Conservation (phyloP, 2,113 vertebrate species). For the Microcebus griseorufus region DNA sequence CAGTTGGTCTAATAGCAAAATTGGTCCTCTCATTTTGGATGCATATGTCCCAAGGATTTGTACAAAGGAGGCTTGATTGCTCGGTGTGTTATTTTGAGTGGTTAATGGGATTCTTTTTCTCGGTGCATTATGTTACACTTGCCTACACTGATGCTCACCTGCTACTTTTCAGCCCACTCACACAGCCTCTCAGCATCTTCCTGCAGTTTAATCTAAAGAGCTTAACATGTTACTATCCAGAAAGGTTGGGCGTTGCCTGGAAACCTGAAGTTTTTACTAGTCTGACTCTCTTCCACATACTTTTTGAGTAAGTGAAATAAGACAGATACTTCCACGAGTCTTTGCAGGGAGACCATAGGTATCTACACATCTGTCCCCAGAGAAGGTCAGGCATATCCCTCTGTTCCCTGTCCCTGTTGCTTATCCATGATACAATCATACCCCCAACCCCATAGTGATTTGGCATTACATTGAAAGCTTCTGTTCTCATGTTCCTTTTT, state of each 20-base stretch:
- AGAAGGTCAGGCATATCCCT: slow-evolving; percentile 7
- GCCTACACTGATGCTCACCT: slow-evolving; percentile 71
- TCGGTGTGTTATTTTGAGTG: slow-evolving; percentile 65
- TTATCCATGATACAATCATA: background rate
- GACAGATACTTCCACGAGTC: background rate
- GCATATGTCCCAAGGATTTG: slow-evolving; percentile 53
- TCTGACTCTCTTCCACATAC: slow-evolving; percentile 42
- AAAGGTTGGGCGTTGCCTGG: slow-evolving; percentile 63
- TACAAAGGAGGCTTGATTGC: slow-evolving; percentile 67
- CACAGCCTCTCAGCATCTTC: slow-evolving; percentile 65
- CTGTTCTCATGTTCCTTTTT: background rate
- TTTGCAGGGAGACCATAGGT: background rate
- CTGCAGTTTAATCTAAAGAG: slow-evolving; percentile 65
- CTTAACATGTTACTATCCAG: slow-evolving; percentile 66
- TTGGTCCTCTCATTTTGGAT: slow-evolving; percentile 36
- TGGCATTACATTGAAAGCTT: background rate
- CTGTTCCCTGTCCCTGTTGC: background rate
- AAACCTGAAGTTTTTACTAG: slow-evolving; percentile 70
- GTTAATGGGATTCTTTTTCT: slow-evolving; percentile 69
- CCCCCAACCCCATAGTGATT: background rate
- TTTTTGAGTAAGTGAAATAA: slow-evolving; percentile 47
- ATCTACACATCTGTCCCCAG: background rate
- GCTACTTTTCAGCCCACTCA: slow-evolving; percentile 70
- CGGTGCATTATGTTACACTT: slow-evolving; percentile 68
- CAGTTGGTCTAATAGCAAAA: slow-evolving; percentile 35